A percentile compares a stretch with the other conserved stretches of the same genome.
Evolutionary conservation across 35 echinoderm and acorn worm species (phyloP).

Genomic region (Ptychodera flava): DNA sequence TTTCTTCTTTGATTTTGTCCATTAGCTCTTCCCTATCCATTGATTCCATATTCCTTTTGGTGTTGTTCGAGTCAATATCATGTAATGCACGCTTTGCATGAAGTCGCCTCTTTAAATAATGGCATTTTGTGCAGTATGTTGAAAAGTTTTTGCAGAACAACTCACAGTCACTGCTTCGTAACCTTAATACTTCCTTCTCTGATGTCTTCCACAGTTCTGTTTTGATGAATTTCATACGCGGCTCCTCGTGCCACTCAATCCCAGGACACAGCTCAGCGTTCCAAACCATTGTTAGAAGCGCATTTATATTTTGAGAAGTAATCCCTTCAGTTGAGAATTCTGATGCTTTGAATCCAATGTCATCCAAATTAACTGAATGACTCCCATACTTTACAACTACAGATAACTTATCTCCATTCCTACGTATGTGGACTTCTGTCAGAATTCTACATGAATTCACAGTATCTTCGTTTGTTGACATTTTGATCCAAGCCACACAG

Average conservation of each 20-base stretch:
- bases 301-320: background rate
- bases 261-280: background rate
- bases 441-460: background rate
- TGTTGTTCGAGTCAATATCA: background rate
- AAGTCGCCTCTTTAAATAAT: background rate
- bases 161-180: background rate
- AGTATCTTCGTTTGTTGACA: background rate
- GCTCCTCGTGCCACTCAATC: background rate
- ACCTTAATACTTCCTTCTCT: background rate
- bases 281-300: background rate
- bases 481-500: background rate
- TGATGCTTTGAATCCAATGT: background rate
- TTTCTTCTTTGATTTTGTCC: background rate
- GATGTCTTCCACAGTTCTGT: background rate
- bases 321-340: background rate
- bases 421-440: background rate
- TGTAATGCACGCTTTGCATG: background rate
- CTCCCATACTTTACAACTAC: background rate
- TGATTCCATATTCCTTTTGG: background rate
- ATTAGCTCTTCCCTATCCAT: background rate
- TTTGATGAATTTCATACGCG: background rate
- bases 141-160: background rate
- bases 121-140: background rate
- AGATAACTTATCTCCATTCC: background rate
- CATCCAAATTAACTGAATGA: background rate